phyloP scores from a whole-genome alignment of 2,113 vertebrate species.

The Lathamus discolor region DNA sequence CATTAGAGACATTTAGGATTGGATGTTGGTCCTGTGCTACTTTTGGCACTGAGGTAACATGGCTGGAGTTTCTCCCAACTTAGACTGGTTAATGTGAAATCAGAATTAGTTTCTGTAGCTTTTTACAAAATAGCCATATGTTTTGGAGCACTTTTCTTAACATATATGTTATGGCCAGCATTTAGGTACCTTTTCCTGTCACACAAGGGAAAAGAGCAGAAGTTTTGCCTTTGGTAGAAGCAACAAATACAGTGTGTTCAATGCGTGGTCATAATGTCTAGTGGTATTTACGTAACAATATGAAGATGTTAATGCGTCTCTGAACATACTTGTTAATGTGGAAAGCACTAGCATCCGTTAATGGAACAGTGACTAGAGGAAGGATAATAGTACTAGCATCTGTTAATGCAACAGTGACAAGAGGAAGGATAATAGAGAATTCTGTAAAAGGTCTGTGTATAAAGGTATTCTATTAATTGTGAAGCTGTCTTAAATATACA shows the following conservation, averaged over 20 bases:
- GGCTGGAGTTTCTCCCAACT: not conserved
- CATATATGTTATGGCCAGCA: rapidly evolving
- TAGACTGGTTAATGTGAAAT: not conserved
- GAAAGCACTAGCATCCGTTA: not conserved
- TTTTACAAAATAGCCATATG: not conserved
- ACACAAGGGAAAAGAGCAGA: not conserved
- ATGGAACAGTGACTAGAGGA: not conserved
- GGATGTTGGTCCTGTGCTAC: not conserved
- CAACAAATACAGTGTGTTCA: no score
- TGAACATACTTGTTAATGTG: not conserved
- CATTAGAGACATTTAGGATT: not conserved
- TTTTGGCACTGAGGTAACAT: not conserved
- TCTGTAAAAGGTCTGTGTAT: not conserved
- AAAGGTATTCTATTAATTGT: not conserved
- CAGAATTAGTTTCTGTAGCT: not conserved
- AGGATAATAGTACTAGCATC: not conserved
- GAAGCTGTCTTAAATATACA: not conserved
- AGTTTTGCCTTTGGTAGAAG: not conserved
- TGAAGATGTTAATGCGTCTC: not conserved
- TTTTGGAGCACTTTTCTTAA: not conserved
- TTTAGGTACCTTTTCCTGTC: not conserved
- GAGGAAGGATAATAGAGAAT: not conserved
- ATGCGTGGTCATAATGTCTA: not conserved
- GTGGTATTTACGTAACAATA: not conserved
- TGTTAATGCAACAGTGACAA: not conserved